Percentiles rank a stretch among this genome's conserved stretches.
Conservation (phyloP, 2,888 invertebrate species). For the Aphodius granarius region DNA sequence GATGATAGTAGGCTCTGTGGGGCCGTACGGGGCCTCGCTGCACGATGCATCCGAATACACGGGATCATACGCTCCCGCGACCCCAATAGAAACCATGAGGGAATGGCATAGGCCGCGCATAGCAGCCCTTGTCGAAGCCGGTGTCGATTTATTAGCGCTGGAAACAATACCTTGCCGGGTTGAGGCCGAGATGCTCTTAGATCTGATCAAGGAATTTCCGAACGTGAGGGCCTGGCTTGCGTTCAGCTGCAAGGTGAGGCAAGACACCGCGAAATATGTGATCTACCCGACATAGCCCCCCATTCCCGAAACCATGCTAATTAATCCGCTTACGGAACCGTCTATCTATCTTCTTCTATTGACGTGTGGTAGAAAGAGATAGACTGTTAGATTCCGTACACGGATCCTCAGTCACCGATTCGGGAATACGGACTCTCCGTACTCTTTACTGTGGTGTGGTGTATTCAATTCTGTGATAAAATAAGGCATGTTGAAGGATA, state of each 20-base stretch:
- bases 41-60: slow-evolving; percentile 93
- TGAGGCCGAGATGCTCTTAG: slow-evolving; percentile 83
- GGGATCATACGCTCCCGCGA: slow-evolving; percentile 75
- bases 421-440: no score
- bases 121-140: slow-evolving; percentile 74
- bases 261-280: neutral
- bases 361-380: no score
- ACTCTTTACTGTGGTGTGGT: no score
- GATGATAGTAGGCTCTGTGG: slow-evolving; percentile 84
- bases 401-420: no score
- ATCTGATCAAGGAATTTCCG: slow-evolving; percentile 79
- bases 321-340: no score
- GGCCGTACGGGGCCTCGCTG: slow-evolving; percentile 89
- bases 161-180: slow-evolving; percentile 87
- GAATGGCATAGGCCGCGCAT: slow-evolving; percentile 87
- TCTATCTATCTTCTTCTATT: no score
- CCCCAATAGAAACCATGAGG: slow-evolving; percentile 64
- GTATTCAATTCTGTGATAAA: no score
- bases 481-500: no score
- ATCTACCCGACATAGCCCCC: neutral
- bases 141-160: slow-evolving; percentile 83
- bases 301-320: no score
- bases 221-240: slow-evolving; percentile 81
- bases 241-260: slow-evolving; percentile 80
- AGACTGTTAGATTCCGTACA: no score